Evolutionary conservation across 2,888 invertebrate species (phyloP), one percentile per base, ranked within the genome.

Genomic region (Lithosia quadra): DNA sequence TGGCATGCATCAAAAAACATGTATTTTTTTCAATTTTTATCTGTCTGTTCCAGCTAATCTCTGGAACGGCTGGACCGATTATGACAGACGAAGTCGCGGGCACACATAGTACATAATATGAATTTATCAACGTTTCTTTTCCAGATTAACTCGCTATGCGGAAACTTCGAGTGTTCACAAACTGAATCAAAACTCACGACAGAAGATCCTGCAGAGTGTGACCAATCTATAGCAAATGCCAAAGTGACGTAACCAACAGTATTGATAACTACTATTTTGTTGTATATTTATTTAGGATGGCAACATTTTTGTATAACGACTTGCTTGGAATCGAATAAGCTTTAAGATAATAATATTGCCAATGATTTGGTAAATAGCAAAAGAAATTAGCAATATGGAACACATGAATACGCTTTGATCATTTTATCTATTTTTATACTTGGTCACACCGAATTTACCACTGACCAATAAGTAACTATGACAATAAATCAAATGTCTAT

Each of bases 101-200:
- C n/a, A n/a, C n/a, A n/a, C n/a, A n/a, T n/a, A n/a, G n/a, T n/a
- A n/a, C 3, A 28, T 28, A 28, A 28, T 28, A 28, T 28, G 5
- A 28, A 28, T 28, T 4, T 28, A 28, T 28, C 2, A 28, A 28
- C 2, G 5, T 28, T 4, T 28, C 5, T 28, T 28, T 28, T 28
- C 2, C 28, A 86, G 86, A 78, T 82, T 0, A 62, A 71, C 21
- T 75, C 76, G 0, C 67, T 85, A 2, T 86, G 86, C 49, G 75
- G 67, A 36, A 81, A 85, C 72, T 86, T 86, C 69, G 67, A 83
- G 8, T 84, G 84, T 28, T 5, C 65, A 0, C 43, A 53, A 18
- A 55, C 18, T 15, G 36, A 39, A 36, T 8, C 66, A 49, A 18
- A 10, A 8, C 1, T 10, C 62, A 0, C 69, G 3, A 33, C 22